Evolutionary conservation across 2,797 vertebrate genomes (phyloP).

Genomic region (Peromyscus eremicus): DNA sequence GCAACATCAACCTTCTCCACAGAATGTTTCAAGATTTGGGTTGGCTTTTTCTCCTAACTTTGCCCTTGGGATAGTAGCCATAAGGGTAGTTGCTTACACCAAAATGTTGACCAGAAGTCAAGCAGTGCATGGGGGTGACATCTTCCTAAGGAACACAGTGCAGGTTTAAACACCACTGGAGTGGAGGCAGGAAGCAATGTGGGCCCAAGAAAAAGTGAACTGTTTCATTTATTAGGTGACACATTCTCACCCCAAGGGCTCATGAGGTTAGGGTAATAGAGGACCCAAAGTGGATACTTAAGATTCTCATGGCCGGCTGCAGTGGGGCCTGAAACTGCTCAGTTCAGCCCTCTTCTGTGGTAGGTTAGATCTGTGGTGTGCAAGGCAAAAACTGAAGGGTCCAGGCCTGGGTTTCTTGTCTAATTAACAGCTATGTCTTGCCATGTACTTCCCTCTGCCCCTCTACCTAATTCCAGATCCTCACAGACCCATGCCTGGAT

Average conservation of each 20-base stretch:
- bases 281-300: not conserved
- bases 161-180: conserved; percentile 84
- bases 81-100: conserved; percentile 91
- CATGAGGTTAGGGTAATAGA: too few species aligned
- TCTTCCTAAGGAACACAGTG: conserved; percentile 89
- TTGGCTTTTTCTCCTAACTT: not conserved
- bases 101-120: conserved; percentile 87
- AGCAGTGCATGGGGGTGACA: conserved; percentile 89
- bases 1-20: not conserved
- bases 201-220: rapidly evolving
- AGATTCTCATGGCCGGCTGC: not conserved
- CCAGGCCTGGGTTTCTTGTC: conserved; percentile 87
- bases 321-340: rapidly evolving
- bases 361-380: not conserved
- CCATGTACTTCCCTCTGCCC: conserved; percentile 86
- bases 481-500: conserved; percentile 59
- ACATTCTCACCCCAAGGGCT: conserved; percentile 24
- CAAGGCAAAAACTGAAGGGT: conserved; percentile 86
- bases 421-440: conserved; percentile 85
- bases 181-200: not conserved
- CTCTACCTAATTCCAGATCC: conserved; percentile 82
- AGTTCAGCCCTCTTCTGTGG: not conserved
- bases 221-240: not conserved
- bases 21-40: not conserved
- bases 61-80: conserved; percentile 86